These are phyloP conservation scores for Colius striatus DNA, from an alignment of 2,113 vertebrate species.

Conservation along the genomic window DNA sequence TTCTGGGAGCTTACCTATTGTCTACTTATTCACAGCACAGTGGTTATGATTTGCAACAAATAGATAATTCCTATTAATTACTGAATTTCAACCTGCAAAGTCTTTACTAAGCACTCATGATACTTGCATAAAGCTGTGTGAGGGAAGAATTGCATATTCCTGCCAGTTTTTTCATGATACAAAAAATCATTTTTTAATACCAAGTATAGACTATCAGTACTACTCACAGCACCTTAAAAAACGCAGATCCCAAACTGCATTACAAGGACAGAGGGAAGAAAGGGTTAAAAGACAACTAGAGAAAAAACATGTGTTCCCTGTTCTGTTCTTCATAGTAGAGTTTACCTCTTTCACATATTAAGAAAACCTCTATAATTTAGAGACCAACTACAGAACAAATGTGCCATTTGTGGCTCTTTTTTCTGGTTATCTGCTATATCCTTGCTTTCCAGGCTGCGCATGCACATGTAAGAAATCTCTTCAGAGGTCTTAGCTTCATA, in stretches of 20 bases:
- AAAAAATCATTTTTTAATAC: not conserved
- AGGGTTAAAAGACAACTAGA: not conserved
- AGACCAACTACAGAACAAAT: rapidly evolving
- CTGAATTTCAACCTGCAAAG: not conserved
- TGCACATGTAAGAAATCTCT: not conserved
- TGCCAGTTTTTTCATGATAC: not conserved
- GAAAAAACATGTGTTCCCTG: not conserved
- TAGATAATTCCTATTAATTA: not conserved
- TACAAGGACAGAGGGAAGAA: not conserved
- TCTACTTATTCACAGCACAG: not conserved
- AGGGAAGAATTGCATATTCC: not conserved
- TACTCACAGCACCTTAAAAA: not conserved
- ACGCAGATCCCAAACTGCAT: not conserved
- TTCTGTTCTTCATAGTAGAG: not conserved
- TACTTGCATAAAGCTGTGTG: not conserved
- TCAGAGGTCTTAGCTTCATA: not conserved
- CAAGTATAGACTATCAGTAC: not conserved
- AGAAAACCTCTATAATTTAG: not conserved
- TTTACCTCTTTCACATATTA: not conserved
- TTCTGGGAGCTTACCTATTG: not conserved
- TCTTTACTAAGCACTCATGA: not conserved
- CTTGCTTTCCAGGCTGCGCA: not conserved
- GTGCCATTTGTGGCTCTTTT: not conserved
- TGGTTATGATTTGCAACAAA: not conserved
- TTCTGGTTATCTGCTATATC: not conserved